Conservation (phyloP, 2,113 vertebrate genomes). For the Trogon surrucura region DNA sequence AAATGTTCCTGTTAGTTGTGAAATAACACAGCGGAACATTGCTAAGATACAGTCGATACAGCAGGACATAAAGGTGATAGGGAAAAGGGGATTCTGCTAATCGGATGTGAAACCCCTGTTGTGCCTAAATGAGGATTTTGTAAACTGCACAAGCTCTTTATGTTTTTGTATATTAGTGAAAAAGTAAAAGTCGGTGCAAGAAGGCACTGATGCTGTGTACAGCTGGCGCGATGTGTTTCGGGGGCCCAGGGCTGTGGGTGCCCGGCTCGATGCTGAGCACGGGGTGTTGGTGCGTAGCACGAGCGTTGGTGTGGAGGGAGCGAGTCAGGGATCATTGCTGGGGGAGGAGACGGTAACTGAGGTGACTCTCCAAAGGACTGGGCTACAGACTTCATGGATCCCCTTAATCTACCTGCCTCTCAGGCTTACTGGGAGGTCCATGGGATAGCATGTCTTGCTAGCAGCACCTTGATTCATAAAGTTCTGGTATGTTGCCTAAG, state of each 20-base stretch:
- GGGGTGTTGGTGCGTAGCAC: accelerated
- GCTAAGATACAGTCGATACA: not conserved
- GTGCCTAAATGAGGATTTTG: not conserved
- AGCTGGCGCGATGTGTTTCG: not conserved
- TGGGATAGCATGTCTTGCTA: not conserved
- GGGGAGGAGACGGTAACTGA: not conserved
- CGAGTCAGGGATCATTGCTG: not conserved
- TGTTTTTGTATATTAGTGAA: not conserved
- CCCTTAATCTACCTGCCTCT: not conserved
- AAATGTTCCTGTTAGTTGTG: not conserved
- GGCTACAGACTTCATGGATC: not conserved
- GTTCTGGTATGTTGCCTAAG: not conserved
- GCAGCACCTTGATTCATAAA: not conserved
- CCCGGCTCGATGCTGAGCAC: not conserved
- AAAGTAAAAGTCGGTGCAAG: not conserved
- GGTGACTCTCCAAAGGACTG: not conserved
- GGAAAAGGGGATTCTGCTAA: not conserved
- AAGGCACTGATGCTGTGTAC: not conserved
- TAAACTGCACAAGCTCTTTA: not conserved
- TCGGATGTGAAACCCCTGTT: not conserved
- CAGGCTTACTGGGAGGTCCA: not conserved
- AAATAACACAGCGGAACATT: not conserved
- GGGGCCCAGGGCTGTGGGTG: not conserved
- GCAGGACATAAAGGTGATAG: not conserved
- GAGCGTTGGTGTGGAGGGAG: not conserved